phyloP scores from a whole-genome alignment of 2,797 vertebrate genomes.

The Chaenodraco wilsoni region DNA sequence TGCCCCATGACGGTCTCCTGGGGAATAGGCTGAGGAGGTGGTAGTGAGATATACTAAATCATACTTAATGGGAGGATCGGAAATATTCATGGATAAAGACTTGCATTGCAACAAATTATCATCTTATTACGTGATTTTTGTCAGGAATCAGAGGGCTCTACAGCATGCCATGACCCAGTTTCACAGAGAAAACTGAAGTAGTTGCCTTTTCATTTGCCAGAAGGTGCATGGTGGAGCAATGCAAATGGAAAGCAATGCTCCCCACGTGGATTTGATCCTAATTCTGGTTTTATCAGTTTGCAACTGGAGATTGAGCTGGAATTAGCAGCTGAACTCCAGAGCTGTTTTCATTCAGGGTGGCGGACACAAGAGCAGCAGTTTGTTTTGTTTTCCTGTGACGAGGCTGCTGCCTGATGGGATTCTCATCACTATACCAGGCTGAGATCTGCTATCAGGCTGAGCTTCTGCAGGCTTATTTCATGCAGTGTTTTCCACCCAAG shows the following conservation, averaged over 20 bases:
- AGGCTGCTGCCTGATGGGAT: slow-evolving; percentile 38
- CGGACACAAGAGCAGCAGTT: slow-evolving; percentile 17
- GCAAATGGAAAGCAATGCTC: not conserved
- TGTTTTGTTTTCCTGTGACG: slow-evolving; percentile 39
- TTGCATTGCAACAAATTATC: slow-evolving; percentile 1
- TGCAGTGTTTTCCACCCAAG: not conserved
- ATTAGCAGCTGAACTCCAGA: slow-evolving; percentile 14
- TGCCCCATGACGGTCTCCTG: slow-evolving; percentile 61
- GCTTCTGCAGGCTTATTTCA: not conserved
- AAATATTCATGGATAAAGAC: slow-evolving; percentile 2
- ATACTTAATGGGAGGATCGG: slow-evolving; percentile 30
- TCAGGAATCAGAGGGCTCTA: not conserved
- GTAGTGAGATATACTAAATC: slow-evolving; percentile 54
- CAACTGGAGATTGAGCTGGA: not conserved
- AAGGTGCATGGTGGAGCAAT: not conserved
- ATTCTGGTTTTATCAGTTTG: not conserved
- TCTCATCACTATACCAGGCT: not conserved
- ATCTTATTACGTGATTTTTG: not conserved
- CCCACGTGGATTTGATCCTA: not conserved
- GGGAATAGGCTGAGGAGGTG: slow-evolving; percentile 53
- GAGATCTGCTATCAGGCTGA: slow-evolving; percentile 1
- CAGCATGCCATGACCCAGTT: slow-evolving; percentile 24
- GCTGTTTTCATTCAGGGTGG: slow-evolving; percentile 16
- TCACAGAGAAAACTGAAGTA: not conserved
- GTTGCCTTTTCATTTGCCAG: not conserved